Percentiles rank a stretch among this genome's conserved stretches.
Conservation (phyloP, 2,113 vertebrate species). For the Dermatemys mawii region DNA sequence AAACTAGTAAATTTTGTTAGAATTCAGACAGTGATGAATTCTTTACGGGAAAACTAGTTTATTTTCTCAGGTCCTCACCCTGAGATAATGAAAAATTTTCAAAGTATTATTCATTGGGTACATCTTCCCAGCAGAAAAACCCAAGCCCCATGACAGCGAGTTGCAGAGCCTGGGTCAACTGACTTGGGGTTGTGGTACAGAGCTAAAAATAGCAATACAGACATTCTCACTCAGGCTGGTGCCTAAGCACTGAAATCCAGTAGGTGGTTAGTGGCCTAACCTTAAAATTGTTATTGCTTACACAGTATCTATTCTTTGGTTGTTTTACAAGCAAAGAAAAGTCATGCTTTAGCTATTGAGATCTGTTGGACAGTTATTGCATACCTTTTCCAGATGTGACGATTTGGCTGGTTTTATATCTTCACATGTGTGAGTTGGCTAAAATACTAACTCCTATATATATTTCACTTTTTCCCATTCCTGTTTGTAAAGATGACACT, state of each 20-base stretch:
- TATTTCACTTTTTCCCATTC: neutral
- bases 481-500: too few relatives aligned
- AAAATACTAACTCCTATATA: neutral
- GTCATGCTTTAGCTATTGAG: neutral
- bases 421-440: neutral
- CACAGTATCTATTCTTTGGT: neutral
- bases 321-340: neutral
- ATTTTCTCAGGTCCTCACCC: neutral
- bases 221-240: neutral
- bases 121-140: too few relatives aligned
- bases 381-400: neutral
- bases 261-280: neutral
- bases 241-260: neutral
- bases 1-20: neutral
- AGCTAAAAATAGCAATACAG: neutral
- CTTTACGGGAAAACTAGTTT: neutral
- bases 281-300: neutral
- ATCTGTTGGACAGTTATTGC: neutral
- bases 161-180: neutral
- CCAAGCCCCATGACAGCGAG: neutral
- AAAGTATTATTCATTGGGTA: neutral
- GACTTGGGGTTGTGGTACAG: neutral
- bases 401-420: neutral
- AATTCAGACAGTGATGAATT: neutral
- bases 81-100: neutral